These are phyloP conservation scores for Hydractinia symbiolongicarpus DNA, from an alignment of 30 jellyfish, hydroid and myxozoan species.

Conservation along the genomic window DNA sequence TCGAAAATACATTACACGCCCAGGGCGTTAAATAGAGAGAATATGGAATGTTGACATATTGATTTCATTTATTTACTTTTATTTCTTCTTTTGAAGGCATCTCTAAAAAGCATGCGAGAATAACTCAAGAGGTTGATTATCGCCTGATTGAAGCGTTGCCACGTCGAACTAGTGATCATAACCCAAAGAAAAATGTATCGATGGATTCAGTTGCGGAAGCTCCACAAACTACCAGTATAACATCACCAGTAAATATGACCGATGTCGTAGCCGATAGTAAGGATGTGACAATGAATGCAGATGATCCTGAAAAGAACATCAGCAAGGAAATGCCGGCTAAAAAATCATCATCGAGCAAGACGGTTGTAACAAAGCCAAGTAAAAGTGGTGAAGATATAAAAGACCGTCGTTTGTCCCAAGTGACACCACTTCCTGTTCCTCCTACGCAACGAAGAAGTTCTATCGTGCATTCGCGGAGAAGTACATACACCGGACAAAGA, in stretches of 20 bases:
- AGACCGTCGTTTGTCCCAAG: background rate
- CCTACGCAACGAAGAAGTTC: conserved; percentile 5
- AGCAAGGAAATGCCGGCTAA: background rate
- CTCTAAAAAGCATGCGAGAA: conserved; percentile 35
- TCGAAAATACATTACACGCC: too few species aligned
- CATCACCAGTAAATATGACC: background rate
- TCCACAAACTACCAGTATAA: background rate
- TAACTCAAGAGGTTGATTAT: conserved; percentile 28
- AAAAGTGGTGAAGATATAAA: background rate
- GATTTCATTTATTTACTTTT: too few species aligned
- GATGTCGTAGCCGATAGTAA: background rate
- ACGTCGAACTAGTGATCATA: background rate
- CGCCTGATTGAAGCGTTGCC: background rate
- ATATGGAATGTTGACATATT: too few species aligned
- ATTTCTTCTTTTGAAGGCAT: conserved; percentile 22
- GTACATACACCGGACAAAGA: background rate
- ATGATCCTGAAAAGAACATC: background rate
- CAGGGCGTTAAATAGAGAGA: too few species aligned
- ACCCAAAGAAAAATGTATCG: background rate
- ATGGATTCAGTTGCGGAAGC: background rate
- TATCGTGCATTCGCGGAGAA: background rate
- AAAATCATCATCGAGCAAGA: background rate
- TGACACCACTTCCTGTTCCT: background rate
- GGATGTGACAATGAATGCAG: background rate
- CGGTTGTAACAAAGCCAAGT: background rate